Conservation (phyloP, 2,888 invertebrate species). For the Chrysomela aeneicollis region DNA sequence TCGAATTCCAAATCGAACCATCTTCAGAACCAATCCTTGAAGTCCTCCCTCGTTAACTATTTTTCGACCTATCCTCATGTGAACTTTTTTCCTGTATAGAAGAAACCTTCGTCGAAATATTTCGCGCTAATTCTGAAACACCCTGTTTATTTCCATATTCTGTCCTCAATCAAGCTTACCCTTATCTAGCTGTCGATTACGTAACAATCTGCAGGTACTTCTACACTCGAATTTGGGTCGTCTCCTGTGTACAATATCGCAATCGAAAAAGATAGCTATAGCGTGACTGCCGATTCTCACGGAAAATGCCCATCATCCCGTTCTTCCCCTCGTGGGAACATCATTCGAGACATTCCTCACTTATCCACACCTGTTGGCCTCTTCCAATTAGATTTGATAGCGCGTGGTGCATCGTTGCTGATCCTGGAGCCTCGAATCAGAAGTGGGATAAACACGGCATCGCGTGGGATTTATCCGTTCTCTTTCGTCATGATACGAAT, state of each 20-base stretch:
- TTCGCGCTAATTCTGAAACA: too few species aligned
- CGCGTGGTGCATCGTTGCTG: neutral
- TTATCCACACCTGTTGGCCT: constrained; percentile 31
- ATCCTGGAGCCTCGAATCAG: neutral
- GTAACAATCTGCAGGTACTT: too few species aligned
- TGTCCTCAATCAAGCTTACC: too few species aligned
- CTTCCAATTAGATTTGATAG: constrained; percentile 5
- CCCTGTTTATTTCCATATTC: too few species aligned
- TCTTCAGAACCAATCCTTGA: too few species aligned
- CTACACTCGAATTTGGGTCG: neutral
- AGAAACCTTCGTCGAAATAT: too few species aligned
- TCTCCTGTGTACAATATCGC: neutral
- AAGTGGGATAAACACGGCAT: neutral
- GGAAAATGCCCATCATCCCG: neutral
- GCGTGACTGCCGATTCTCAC: neutral
- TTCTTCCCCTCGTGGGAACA: constrained; percentile 11
- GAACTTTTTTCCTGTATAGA: too few species aligned
- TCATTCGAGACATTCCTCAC: constrained; percentile 22
- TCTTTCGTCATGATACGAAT: too few species aligned
- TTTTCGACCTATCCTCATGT: too few species aligned
- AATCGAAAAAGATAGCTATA: neutral
- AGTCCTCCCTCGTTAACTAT: too few species aligned
- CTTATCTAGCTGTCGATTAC: too few species aligned
- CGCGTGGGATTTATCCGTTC: neutral
- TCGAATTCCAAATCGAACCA: too few species aligned